phyloP scores from a whole-genome alignment of 2,888 invertebrate genomes.

The Strigamia transsilvanica region DNA sequence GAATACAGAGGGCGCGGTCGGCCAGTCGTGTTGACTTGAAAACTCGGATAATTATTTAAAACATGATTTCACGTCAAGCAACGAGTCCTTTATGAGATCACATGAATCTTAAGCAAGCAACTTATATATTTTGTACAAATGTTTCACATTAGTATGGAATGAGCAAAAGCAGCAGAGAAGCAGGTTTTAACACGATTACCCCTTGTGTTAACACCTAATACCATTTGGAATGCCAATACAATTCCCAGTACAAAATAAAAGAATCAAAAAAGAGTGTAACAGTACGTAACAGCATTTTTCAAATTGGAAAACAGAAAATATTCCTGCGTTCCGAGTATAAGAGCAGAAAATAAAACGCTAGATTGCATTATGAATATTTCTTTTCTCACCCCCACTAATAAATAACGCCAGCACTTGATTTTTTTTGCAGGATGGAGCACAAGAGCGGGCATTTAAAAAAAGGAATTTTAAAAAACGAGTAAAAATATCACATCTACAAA shows the following conservation, averaged over 20 bases:
- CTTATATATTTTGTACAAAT: slow-evolving; percentile 24
- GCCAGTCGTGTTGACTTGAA: not conserved
- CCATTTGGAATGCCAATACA: slow-evolving; percentile 17
- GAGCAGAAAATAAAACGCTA: slow-evolving; percentile 6
- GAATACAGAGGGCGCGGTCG: not conserved
- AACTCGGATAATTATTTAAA: not conserved
- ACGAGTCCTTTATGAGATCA: slow-evolving; percentile 34
- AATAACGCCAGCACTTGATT: not conserved
- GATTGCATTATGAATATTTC: slow-evolving; percentile 12
- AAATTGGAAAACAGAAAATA: slow-evolving; percentile 22
- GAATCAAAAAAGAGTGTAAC: not conserved
- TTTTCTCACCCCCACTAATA: slow-evolving; percentile 6
- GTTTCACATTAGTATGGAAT: slow-evolving; percentile 18
- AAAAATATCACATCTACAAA: slow-evolving; percentile 36
- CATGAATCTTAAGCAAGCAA: slow-evolving; percentile 13
- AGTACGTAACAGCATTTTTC: not conserved
- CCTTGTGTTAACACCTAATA: slow-evolving; percentile 11
- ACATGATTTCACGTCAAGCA: slow-evolving; percentile 25
- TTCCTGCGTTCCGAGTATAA: slow-evolving; percentile 15
- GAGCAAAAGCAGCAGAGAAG: slow-evolving; percentile 1
- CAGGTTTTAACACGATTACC: not conserved
- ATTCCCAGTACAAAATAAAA: not conserved
- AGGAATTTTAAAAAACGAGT: not conserved
- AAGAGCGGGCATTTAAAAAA: slow-evolving; percentile 10
- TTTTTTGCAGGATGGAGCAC: slow-evolving; percentile 12